Conservation (phyloP, 2,888 invertebrate genomes). For the Cancer borealis region DNA sequence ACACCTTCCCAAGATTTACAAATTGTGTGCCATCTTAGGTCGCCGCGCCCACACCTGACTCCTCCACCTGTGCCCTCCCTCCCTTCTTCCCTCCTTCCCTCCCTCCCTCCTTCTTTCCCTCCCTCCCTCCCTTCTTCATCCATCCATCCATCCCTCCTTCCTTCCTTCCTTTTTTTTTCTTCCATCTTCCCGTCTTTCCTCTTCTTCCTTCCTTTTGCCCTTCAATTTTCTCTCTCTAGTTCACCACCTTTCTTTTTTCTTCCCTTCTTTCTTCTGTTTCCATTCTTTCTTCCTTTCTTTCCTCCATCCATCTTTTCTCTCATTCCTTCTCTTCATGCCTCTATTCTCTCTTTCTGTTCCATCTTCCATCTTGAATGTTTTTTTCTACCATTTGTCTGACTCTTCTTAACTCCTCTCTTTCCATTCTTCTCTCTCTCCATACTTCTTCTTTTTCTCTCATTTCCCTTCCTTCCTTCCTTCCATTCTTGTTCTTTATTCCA, state of each 20-base stretch:
- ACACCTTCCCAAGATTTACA: slow-evolving; percentile 60
- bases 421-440: not conserved
- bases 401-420: not conserved
- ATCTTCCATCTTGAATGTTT: not conserved
- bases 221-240: not conserved
- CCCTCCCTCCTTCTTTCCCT: not conserved
- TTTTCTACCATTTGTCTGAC: not conserved
- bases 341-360: not conserved
- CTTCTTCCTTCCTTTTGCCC: not conserved
- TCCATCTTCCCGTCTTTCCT: not conserved
- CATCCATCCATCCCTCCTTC: not conserved
- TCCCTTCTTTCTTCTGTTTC: not conserved
- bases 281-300: not conserved
- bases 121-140: not conserved
- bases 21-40: slow-evolving; percentile 59
- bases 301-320: not conserved
- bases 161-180: not conserved
- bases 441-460: not conserved
- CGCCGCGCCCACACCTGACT: slow-evolving; percentile 61
- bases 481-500: not conserved
- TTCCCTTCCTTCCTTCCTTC: not conserved
- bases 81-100: not conserved
- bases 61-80: not conserved
- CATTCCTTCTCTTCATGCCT: not conserved
- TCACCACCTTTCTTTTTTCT: not conserved